Conservation (phyloP, 2,888 invertebrate genomes). For the Philereme vetulata region DNA sequence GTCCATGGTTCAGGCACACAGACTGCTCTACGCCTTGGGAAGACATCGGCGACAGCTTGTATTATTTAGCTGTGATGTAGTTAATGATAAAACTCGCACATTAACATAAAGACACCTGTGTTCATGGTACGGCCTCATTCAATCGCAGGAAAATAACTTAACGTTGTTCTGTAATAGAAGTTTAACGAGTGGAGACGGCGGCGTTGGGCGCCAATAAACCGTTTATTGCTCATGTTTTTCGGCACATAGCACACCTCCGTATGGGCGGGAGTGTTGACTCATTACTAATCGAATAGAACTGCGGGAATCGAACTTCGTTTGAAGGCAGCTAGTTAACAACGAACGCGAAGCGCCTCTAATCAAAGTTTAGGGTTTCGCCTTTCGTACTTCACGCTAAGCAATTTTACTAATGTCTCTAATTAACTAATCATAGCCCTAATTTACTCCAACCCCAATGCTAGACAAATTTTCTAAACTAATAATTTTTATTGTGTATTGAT, state of each 20-base stretch:
- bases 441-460: too few species aligned
- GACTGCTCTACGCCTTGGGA: not conserved
- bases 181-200: constrained; percentile 22
- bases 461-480: too few species aligned
- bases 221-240: constrained; percentile 14
- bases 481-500: too few species aligned
- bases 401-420: not conserved
- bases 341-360: not conserved
- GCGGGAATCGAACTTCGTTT: not conserved
- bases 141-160: constrained; percentile 18
- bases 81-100: constrained; percentile 3
- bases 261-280: not conserved
- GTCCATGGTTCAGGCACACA: not conserved
- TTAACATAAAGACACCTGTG: constrained; percentile 6
- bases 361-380: not conserved
- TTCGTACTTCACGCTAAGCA: not conserved
- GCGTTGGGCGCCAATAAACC: constrained; percentile 9
- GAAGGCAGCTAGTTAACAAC: not conserved
- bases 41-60: not conserved
- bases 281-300: not conserved
- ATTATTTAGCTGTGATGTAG: not conserved
- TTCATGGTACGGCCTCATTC: not conserved
- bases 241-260: constrained; percentile 1
- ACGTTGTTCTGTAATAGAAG: constrained; percentile 16
- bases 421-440: too few species aligned